Conservation (phyloP, 1,140 invertebrate genomes). For the Macrobrachium rosenbergii region DNA sequence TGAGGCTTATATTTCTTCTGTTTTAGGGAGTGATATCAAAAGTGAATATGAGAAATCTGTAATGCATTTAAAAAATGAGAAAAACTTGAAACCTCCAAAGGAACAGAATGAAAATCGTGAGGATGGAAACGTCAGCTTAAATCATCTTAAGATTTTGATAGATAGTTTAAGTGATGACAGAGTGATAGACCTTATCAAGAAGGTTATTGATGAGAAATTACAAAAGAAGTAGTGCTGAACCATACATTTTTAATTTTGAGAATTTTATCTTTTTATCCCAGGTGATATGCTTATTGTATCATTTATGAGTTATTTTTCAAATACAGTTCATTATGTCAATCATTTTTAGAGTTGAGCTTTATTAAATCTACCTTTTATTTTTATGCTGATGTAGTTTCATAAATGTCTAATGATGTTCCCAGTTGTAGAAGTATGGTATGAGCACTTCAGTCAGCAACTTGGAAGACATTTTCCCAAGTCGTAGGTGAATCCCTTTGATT, state of each 20-base stretch:
- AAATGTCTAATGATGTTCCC: background rate
- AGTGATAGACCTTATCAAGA: slow-evolving; percentile 44
- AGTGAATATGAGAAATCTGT: background rate
- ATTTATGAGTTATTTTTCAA: background rate
- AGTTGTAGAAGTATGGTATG: too few species aligned
- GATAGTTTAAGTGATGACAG: slow-evolving; percentile 51
- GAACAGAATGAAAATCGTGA: background rate
- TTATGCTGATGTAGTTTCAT: background rate
- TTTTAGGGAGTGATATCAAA: background rate
- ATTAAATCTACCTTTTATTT: background rate
- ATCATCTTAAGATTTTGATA: slow-evolving; percentile 48
- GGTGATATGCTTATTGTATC: background rate
- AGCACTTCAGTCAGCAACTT: too few species aligned
- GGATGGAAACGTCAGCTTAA: background rate
- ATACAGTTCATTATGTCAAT: too few species aligned
- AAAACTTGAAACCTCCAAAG: background rate
- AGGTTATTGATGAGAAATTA: slow-evolving; percentile 54
- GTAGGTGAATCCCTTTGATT: too few species aligned
- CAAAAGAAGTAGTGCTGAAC: background rate
- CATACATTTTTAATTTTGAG: background rate
- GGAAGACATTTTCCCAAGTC: too few species aligned
- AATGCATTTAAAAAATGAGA: background rate
- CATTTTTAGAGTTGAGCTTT: background rate
- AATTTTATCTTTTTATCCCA: background rate
- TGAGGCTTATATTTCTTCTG: background rate